Conservation (phyloP, 2,888 invertebrate genomes). For the Cryptosula pallasiana region DNA sequence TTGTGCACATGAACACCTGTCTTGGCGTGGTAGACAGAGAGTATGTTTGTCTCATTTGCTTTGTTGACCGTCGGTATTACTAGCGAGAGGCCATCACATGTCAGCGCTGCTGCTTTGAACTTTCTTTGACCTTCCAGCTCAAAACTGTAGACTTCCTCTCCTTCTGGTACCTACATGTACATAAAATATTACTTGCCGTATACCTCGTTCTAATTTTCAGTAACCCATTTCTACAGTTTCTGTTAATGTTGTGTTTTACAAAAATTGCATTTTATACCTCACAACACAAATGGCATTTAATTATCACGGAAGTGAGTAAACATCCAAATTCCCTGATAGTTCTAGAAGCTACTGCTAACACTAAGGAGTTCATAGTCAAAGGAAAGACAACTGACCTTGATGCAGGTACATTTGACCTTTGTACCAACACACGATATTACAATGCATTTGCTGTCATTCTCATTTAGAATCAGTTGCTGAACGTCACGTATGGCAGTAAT, state of each 20-base stretch:
- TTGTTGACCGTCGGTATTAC: conserved; percentile 66
- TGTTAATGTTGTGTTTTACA: too few relatives aligned
- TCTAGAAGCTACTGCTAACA: too few relatives aligned
- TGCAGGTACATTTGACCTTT: conserved; percentile 16
- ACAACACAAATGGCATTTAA: too few relatives aligned
- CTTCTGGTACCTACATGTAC: conserved; percentile 44
- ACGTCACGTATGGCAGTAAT: conserved; percentile 78
- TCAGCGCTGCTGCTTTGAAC: conserved; percentile 73
- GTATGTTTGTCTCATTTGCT: conserved; percentile 76
- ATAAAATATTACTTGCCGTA: not conserved
- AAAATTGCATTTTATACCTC: too few relatives aligned
- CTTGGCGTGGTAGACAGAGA: conserved; percentile 75
- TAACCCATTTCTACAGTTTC: too few relatives aligned
- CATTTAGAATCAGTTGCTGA: conserved; percentile 68
- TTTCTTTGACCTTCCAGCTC: conserved; percentile 74
- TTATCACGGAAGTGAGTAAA: too few relatives aligned
- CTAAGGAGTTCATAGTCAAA: too few relatives aligned
- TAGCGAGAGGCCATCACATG: conserved; percentile 73
- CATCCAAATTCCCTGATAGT: too few relatives aligned
- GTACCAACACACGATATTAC: conserved; percentile 61
- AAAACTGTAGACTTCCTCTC: conserved; percentile 71
- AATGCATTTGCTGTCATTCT: conserved; percentile 69
- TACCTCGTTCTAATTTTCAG: too few relatives aligned
- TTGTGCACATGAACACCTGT: conserved; percentile 62
- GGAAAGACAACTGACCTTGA: too few relatives aligned